Conservation (phyloP, 1,140 invertebrate species). For the Nylanderia fulva region DNA sequence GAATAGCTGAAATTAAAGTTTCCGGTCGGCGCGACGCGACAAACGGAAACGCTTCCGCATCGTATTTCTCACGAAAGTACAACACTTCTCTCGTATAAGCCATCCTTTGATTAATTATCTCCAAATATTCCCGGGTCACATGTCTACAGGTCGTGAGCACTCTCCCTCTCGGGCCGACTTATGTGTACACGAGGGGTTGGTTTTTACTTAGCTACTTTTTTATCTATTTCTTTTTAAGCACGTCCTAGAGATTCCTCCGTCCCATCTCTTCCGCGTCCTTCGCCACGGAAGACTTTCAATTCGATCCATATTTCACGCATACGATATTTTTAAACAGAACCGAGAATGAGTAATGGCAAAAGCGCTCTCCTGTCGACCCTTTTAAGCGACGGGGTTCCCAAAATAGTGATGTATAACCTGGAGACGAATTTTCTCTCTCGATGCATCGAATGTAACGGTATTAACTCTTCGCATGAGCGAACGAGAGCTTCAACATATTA, state of each 20-base stretch:
- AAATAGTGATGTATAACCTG: constrained; percentile 53
- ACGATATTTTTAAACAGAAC: constrained; percentile 75
- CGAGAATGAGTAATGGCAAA: constrained; percentile 74
- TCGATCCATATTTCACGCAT: constrained; percentile 77
- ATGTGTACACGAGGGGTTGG: constrained; percentile 64
- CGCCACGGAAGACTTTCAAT: constrained; percentile 73
- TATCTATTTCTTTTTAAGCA: constrained; percentile 55
- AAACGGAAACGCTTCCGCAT: constrained; percentile 76
- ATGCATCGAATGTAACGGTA: constrained; percentile 49
- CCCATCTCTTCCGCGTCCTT: constrained; percentile 42
- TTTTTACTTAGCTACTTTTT: constrained; percentile 61
- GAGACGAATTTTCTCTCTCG: constrained; percentile 53
- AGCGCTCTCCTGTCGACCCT: constrained; percentile 57
- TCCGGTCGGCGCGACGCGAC: constrained; percentile 58
- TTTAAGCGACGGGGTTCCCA: constrained; percentile 47
- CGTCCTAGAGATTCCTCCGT: constrained; percentile 62
- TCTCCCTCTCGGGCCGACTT: constrained; percentile 50
- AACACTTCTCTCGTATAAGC: constrained; percentile 71
- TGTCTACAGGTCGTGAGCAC: constrained; percentile 49
- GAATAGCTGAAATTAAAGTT: constrained; percentile 45
- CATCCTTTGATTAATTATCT: constrained; percentile 82
- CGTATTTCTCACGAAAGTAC: constrained; percentile 80
- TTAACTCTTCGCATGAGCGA: constrained; percentile 52
- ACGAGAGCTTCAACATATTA: constrained; percentile 34
- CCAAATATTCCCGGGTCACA: constrained; percentile 65